These are phyloP conservation scores for Actinia tenebrosa DNA, from an alignment of 64 coral and sea anemone species.

Conservation along the genomic window DNA sequence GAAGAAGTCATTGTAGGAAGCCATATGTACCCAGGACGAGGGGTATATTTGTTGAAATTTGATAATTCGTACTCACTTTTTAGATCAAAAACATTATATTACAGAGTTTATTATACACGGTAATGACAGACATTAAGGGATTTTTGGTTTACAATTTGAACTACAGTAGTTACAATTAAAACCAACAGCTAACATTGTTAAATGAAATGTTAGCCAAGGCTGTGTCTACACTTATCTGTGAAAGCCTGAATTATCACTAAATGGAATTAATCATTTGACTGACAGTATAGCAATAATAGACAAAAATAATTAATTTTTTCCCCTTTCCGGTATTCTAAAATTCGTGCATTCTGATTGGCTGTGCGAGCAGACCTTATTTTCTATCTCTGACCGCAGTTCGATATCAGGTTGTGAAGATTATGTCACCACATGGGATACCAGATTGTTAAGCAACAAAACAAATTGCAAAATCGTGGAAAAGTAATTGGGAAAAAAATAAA, in stretches of 20 bases:
- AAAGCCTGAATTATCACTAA: background rate
- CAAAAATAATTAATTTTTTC: too few species aligned
- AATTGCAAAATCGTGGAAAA: too few species aligned
- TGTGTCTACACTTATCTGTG: background rate
- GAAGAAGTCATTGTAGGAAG: slow-evolving; percentile 98
- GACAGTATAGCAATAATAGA: too few species aligned
- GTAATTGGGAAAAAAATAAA: too few species aligned
- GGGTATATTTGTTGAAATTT: slow-evolving; percentile 96
- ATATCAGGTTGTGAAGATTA: too few species aligned
- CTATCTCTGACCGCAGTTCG: too few species aligned
- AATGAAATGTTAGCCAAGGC: background rate
- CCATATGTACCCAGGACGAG: slow-evolving; percentile 92
- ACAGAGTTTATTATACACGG: slow-evolving; percentile 95
- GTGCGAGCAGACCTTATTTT: too few species aligned
- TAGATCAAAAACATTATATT: slow-evolving; percentile 98
- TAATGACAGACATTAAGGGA: slow-evolving; percentile 10
- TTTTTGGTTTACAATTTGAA: background rate
- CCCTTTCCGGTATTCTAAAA: too few species aligned
- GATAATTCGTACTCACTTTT: slow-evolving; percentile 99
- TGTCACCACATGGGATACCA: too few species aligned
- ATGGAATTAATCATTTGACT: background rate
- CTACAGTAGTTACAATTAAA: background rate
- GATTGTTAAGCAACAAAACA: too few species aligned
- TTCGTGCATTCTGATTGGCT: too few species aligned
- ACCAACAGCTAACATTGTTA: background rate